Percentiles rank a stretch among this genome's conserved stretches.
These are phyloP conservation scores for Saguinus midas DNA, from an alignment of 2,113 vertebrate genomes.

Conservation along the genomic window DNA sequence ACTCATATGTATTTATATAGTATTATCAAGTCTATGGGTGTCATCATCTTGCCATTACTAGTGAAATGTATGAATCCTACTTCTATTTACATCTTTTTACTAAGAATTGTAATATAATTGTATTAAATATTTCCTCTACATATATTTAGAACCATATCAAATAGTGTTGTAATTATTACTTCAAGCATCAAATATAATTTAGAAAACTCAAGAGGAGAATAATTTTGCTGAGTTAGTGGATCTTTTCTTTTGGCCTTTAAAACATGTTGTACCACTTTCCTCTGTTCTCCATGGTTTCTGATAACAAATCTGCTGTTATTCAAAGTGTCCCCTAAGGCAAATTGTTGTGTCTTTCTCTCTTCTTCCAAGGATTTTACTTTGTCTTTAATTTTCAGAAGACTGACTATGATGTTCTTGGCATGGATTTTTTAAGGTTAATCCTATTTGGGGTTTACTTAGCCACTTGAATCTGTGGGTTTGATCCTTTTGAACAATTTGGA, in stretches of 20 bases:
- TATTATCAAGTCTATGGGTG: background rate
- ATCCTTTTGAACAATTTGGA: too few species aligned
- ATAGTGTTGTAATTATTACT: too few species aligned
- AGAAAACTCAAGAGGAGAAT: background rate
- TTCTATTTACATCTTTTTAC: background rate
- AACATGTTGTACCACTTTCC: background rate
- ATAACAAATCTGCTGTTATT: background rate
- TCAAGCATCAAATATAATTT: too few species aligned
- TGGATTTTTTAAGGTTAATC: background rate
- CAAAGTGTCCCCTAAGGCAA: background rate
- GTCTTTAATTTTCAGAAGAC: background rate
- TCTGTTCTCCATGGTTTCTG: background rate
- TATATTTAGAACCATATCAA: too few species aligned
- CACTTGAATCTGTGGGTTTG: too few species aligned
- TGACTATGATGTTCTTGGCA: background rate
- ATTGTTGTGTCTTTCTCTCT: background rate
- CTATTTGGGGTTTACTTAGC: too few species aligned
- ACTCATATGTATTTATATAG: background rate
- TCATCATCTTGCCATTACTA: background rate
- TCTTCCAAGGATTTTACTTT: background rate
- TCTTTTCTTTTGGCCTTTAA: background rate
- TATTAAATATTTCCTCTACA: too few species aligned
- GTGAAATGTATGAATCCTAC: background rate
- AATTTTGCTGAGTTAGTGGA: background rate
- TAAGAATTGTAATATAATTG: background rate